A percentile compares a stretch with the other conserved stretches of the same genome.
Evolutionary conservation across 2,797 vertebrate genomes (phyloP).

Genomic region (Urosaurus nigricauda): DNA sequence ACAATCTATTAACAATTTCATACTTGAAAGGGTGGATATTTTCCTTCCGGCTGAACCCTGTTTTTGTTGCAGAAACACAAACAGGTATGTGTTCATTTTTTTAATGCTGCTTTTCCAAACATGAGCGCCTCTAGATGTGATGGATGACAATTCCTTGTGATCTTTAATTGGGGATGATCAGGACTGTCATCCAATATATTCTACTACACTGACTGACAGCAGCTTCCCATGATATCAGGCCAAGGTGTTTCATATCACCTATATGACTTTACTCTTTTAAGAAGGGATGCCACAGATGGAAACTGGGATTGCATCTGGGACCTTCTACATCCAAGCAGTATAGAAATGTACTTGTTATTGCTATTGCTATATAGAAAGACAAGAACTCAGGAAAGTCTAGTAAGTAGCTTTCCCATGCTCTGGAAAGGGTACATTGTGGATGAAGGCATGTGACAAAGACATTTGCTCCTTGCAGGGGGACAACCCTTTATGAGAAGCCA

Average conservation of each 20-base stretch:
- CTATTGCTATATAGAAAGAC: no score
- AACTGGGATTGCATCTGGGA: not conserved
- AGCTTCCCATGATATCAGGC: not conserved
- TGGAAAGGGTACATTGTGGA: no score
- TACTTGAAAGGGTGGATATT: rapidly evolving
- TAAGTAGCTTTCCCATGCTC: no score
- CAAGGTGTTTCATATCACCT: not conserved
- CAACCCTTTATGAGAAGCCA: no score
- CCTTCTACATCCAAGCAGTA: not conserved
- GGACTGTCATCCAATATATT: not conserved
- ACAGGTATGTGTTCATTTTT: not conserved
- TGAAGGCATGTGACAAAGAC: no score
- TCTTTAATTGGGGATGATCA: not conserved
- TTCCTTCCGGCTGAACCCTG: not conserved
- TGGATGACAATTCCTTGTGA: not conserved
- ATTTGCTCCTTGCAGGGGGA: no score
- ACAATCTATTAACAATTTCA: not conserved
- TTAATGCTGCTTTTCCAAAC: no score
- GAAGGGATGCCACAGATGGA: not conserved
- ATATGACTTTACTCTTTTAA: not conserved
- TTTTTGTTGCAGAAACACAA: slow-evolving; percentile 1
- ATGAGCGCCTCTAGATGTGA: not conserved
- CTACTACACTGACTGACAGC: not conserved
- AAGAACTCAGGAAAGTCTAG: no score
- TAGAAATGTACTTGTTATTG: no score